Base-by-base conservation (phyloP, 2,888 invertebrate species). In the Lochmaea crataegi region DNA sequence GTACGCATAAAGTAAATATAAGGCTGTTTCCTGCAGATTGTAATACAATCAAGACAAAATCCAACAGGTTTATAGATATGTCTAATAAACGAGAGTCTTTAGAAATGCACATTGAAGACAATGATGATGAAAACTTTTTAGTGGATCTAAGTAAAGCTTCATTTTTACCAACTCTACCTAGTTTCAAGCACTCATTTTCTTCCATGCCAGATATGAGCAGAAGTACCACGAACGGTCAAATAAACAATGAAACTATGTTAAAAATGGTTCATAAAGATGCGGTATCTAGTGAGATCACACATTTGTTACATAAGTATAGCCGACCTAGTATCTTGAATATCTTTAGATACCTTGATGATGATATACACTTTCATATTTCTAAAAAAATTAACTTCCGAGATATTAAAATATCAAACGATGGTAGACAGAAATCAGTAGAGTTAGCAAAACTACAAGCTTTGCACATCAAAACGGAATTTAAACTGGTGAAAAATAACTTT, bases 391-490 rank as follows among this genome's bases (percentile, higher is more conserved):
- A 57, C 10, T 57, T 48, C 26, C 12, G 7, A 57, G 22, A 73
- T 22, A 61, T 71, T 32, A 63, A 65, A 10, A 63, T n/a, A 42
- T 22, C 26, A 14, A 68, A 11, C 11, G 53, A 53, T 16, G 53
- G 16, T 16, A 53, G 42, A n/a, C 12, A 60, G n/a, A 69, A 70
- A 57, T 56, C 41, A 60, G 72, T 75, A 41, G 80, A 80, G 70
- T 65, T 79, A 14, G 68, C 75, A 26, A 74, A 72, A 42, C 75
- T 81, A 11, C 76, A 77, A 51, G 77, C 77, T 45, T 65, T 79
- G 22, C 80, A 81, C 66, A 68, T 79, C 42, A 76, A 77, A 66
- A 78, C 76, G 2, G 80, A 81, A 42, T 57, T 81, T 11, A 75
- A 78, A 60, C 77, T 75, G 45, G 38, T 79, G 10, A 78, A 80